A percentile compares a stretch with the other conserved stretches of the same genome.
Conservation (phyloP, 92 coral and sea anemone genomes). For the Heteractis magnifica region DNA sequence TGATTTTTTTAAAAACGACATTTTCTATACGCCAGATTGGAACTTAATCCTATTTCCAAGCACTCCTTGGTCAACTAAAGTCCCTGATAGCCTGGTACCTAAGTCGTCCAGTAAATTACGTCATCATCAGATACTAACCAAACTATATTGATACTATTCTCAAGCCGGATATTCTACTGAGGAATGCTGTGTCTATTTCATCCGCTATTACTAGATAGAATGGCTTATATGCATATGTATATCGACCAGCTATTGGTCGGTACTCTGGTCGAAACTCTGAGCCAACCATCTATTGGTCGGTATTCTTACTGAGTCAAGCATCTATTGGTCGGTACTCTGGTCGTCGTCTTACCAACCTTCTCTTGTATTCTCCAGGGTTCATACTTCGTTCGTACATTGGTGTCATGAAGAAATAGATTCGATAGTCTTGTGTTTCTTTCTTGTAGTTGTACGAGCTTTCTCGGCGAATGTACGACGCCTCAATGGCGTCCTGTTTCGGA, state of each 20-base stretch:
- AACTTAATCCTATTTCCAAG: too few species aligned
- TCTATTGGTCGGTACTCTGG: conserved; percentile 11
- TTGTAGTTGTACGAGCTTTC: conserved; percentile 67
- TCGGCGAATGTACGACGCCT: conserved; percentile 58
- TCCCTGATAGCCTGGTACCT: background rate
- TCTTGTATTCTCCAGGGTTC: conserved; percentile 30
- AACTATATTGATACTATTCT: background rate
- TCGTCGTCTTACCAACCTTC: conserved; percentile 20
- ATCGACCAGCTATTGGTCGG: too few species aligned
- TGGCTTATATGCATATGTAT: too few species aligned
- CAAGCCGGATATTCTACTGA: background rate
- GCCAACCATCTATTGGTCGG: too few species aligned
- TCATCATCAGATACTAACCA: background rate
- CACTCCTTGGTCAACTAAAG: background rate
- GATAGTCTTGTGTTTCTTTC: conserved; percentile 48
- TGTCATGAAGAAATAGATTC: conserved; percentile 72
- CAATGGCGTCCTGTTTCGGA: conserved; percentile 68
- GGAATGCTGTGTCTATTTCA: too few species aligned
- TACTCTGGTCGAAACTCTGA: too few species aligned
- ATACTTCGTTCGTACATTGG: conserved; percentile 68
- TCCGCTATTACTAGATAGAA: too few species aligned
- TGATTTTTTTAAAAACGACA: background rate
- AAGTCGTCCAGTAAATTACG: background rate
- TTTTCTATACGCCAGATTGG: too few species aligned
- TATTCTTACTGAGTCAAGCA: background rate